These are phyloP conservation scores for Agonopterix alstromeriana DNA, from an alignment of 2,888 invertebrate genomes.

Conservation along the genomic window DNA sequence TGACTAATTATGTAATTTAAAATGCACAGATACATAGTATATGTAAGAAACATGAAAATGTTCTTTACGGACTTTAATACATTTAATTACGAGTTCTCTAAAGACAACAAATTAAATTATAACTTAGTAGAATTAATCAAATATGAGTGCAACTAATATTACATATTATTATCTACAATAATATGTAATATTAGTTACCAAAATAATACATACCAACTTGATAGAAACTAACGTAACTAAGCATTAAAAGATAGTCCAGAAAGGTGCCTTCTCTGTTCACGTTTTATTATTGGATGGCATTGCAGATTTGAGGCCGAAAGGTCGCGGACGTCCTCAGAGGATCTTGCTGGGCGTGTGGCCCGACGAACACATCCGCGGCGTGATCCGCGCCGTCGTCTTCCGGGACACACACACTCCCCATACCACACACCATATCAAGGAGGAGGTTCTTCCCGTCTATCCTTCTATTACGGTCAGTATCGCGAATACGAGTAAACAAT, in stretches of 20 bases:
- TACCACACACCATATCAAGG: conserved; percentile 88
- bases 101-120: no score
- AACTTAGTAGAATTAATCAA: no score
- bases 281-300: conserved; percentile 56
- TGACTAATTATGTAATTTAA: no score
- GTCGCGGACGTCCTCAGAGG: conserved; percentile 92
- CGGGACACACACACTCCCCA: conserved; percentile 84
- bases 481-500: conserved; percentile 6
- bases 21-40: no score
- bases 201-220: no score
- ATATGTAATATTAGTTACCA: no score
- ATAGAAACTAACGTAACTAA: no score
- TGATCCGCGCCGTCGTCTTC: conserved; percentile 94
- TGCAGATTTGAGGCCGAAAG: conserved; percentile 92
- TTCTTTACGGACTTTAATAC: no score
- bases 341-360: conserved; percentile 95
- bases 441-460: conserved; percentile 75
- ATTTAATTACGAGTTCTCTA: no score
- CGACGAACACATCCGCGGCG: conserved; percentile 94
- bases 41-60: no score
- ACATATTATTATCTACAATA: no score
- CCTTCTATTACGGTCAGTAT: conserved; percentile 72
- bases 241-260: neutral
- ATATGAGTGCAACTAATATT: no score
- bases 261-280: conserved; percentile 53